A percentile compares a stretch with the other conserved stretches of the same genome.
Evolutionary conservation across 2,888 invertebrate species (phyloP).

Genomic region (Petrolisthes manimaculis): DNA sequence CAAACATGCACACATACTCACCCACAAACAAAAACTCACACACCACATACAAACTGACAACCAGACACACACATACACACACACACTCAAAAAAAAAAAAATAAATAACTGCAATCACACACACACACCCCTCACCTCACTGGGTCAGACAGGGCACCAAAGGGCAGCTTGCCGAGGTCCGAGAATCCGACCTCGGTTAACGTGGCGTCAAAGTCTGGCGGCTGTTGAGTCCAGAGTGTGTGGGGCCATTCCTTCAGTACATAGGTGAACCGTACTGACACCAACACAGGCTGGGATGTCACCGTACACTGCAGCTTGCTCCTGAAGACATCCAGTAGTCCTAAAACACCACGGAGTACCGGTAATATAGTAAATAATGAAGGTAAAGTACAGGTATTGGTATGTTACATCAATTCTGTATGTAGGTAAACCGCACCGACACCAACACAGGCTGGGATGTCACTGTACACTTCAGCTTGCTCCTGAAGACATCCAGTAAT

Average conservation of each 20-base stretch:
- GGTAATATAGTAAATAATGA: too few species aligned
- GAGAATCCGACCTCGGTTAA: constrained; percentile 72
- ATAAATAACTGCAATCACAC: not conserved
- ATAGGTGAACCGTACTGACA: constrained; percentile 84
- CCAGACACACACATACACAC: not conserved
- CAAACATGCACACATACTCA: not conserved
- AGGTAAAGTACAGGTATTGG: too few species aligned
- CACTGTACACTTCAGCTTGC: constrained; percentile 75
- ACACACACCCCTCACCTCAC: constrained; percentile 71
- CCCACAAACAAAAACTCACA: not conserved
- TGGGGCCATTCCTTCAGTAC: constrained; percentile 64
- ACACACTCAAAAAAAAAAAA: not conserved
- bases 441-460: constrained; percentile 76
- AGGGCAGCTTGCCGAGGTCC: constrained; percentile 78
- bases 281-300: constrained; percentile 75
- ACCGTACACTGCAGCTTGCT: constrained; percentile 76
- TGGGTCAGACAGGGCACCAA: constrained; percentile 86
- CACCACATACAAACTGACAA: not conserved
- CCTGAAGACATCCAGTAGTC: constrained; percentile 87
- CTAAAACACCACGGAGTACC: constrained; percentile 67
- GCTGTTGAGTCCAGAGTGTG: constrained; percentile 64
- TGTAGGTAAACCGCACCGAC: constrained; percentile 83
- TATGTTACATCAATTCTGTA: constrained; percentile 12
- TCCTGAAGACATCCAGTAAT: constrained; percentile 88
- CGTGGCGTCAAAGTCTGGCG: constrained; percentile 64